Conservation (phyloP, 2,797 vertebrate genomes). For the Columba guinea region DNA sequence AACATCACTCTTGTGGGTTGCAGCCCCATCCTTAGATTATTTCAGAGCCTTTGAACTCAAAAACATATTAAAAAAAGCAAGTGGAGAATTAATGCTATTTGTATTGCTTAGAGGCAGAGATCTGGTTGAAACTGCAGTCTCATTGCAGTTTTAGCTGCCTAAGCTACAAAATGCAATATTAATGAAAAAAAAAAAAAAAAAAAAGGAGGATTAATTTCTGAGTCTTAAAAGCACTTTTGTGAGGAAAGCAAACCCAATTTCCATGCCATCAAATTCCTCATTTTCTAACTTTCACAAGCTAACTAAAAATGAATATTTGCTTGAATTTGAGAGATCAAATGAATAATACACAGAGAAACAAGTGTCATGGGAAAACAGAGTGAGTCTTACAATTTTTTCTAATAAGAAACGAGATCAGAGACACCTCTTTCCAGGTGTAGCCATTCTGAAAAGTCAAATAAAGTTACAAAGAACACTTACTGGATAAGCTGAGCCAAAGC, state of each 20-base stretch:
- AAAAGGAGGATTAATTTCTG: not conserved
- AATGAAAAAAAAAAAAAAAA: not conserved
- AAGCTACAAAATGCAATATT: not conserved
- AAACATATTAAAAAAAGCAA: not conserved
- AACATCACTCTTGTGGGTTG: not conserved
- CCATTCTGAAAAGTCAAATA: not conserved
- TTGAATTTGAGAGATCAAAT: not conserved
- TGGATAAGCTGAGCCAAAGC: not conserved
- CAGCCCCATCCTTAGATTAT: not conserved
- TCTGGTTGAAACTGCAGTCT: not conserved
- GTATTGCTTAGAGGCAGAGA: not conserved
- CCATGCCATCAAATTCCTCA: not conserved
- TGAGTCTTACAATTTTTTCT: not conserved
- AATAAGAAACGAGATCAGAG: not conserved
- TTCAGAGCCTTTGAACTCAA: not conserved
- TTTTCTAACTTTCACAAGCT: not conserved
- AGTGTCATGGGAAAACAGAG: not conserved
- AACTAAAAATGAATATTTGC: not conserved
- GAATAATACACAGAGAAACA: not conserved
- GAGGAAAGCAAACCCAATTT: not conserved
- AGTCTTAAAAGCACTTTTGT: not conserved
- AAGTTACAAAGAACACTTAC: not conserved
- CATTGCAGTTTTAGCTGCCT: not conserved
- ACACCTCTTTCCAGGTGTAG: not conserved
- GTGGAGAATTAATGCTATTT: not conserved